Base-by-base conservation (phyloP, 2,113 vertebrate species). In the Vulpes lagopus region DNA sequence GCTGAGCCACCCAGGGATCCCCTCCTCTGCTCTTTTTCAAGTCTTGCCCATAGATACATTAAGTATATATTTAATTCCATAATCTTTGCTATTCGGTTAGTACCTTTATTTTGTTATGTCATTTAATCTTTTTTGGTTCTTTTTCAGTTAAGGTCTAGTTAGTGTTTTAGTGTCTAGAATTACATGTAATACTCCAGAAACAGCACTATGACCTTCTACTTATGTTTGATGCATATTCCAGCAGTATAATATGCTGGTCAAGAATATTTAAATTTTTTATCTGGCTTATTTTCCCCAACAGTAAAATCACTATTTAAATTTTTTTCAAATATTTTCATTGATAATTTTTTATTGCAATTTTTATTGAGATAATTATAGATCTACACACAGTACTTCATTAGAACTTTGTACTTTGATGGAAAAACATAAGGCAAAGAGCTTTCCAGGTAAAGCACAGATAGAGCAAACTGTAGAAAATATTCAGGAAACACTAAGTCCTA, bases 201-300 rank as follows among this genome's bases (percentile, higher is more conserved):
- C 0, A 82, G 7, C 53, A 95, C 22, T 6, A 0, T 80, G 35
- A 73, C 22, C 73, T 76, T 95, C 19, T 53, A 69, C 69, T 84
- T 87, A 53, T 76, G 14, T 84, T 94, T 11, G 84, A 0, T 65
- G 15, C 73, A 11, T 93, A 59, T 76, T 92, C 57, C 53, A 25
- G 32, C 71, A 94, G 0, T 81, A 59, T 91, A 38, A 71, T 23
- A 2, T 8, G 9, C 43, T 91, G 16, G 53, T 49, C 79, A 95
- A 43, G 64, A 65, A 84, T 85, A 60, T 71, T 89, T 55, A 95
- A 30, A 71, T 65, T 82, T 95, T 94, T 91, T 89, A 81, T 89
- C 69, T 97, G 86, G 38, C 17, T 95, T 94, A 87, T 94, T 80
- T 96, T 43, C 43, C 27, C 60, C 65, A 97, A 87, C 4, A 90